Evolutionary conservation across 2,113 vertebrate genomes (phyloP), one percentile per base, ranked within the genome.

Genomic region (Actenoides hombroni): DNA sequence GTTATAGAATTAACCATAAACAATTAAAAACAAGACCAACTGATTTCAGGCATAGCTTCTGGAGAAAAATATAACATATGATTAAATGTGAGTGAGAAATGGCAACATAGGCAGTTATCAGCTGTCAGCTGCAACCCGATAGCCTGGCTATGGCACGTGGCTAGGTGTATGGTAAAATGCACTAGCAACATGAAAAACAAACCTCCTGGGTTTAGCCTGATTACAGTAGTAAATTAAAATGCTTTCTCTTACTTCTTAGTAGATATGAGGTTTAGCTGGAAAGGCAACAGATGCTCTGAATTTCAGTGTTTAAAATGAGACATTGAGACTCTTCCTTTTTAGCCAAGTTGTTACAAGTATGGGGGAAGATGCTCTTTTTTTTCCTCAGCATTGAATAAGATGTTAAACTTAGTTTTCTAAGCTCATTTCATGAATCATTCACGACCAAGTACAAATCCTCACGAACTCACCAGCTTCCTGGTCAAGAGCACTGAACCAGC

Each of bases 381-480:
- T 90, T 9, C 86, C 64, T 91, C 73, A 59, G 76, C 75, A 40
- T 82, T 90, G 81, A 97, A 76, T 95, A 94, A 95, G 95, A 94
- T 90, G 93, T 96, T 97, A 97, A 97, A 93, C 84, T 94, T 95
- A 75, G 81, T 97, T 96, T 97, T 94, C 88, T 78, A 86, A 96
- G 94, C 74, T 91, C 15, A 9, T 75, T 90, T 97, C 56, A 97
- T 97, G 95, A 97, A 97, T 97, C 94, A 97, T 97, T 97, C 95
- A 96, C 93, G 77, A 96, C 85, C 89, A 94, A 94, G 54, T 80
- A 86, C 92, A 94, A 94, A 94, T 96, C 92, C 79, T 89, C 67
- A 90, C 16, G 10, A 97, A 97, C 91, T 92, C 94, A 86, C 75
- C 85, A 83, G 90, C 86, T 92, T 97, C 79, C 91, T 92, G 92